A percentile compares a stretch with the other conserved stretches of the same genome.
Evolutionary conservation across 53 echinoderm and acorn worm species (phyloP).

Genomic region (Holothuria leucospilota): DNA sequence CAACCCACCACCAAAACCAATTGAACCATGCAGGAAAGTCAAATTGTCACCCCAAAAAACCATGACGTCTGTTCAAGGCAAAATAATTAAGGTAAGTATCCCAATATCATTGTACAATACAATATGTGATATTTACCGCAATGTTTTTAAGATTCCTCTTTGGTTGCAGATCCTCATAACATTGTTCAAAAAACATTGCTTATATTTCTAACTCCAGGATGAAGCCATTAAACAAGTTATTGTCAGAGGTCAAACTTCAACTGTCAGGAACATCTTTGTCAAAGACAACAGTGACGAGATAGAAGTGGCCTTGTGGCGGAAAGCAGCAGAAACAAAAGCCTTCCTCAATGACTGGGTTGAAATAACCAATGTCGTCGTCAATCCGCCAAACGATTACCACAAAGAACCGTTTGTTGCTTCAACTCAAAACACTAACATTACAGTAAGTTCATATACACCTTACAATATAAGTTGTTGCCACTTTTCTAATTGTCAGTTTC

Average conservation of each 20-base stretch:
- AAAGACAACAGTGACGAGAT: neutral
- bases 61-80: too few species aligned
- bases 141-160: too few species aligned
- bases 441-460: neutral
- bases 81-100: neutral
- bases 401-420: neutral
- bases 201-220: neutral
- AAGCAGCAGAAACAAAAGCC: neutral
- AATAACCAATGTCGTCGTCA: neutral
- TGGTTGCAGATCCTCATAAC: too few species aligned
- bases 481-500: too few species aligned
- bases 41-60: too few species aligned
- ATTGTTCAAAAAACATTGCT: too few species aligned
- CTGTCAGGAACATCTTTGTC: neutral
- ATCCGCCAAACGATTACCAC: neutral
- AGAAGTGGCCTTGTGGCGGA: neutral
- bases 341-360: neutral
- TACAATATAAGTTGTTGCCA: too few species aligned
- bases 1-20: too few species aligned
- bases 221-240: slow-evolving; percentile 1
- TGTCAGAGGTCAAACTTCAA: neutral
- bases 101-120: too few species aligned
- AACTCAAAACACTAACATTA: neutral
- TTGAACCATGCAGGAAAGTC: too few species aligned
- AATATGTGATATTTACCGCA: too few species aligned